Base-by-base conservation (phyloP, 1,140 invertebrate species). In the Drosophila funebris region DNA sequence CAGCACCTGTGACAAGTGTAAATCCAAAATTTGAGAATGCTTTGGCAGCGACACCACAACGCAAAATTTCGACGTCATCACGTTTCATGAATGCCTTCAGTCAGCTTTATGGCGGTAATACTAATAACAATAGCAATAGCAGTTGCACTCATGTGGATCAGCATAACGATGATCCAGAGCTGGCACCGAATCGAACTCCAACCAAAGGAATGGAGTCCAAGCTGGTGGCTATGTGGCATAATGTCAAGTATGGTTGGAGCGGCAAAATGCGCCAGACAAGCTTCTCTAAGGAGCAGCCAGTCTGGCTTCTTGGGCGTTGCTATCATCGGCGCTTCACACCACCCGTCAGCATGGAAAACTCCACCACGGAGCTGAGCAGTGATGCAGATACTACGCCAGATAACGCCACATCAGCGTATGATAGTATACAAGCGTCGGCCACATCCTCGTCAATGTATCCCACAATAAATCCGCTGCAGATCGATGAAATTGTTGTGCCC, bases 221-320 rank as follows among this genome's bases (percentile, higher is more conserved):
- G 70, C 90, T 97, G 39, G 91, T 96, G 76, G 96, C 96, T 41
- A 95, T 97, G 94, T 97, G 96, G 96, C 97, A 97, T 91, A 97
- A 97, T 92, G 94, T 97, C 48, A 97, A 97, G 94, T 97, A 97
- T 92, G 96, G 96, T 94, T 96, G 95, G 95, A 95, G 94, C 29
- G 93, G 95, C 11, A 97, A 97, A 92, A 93, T 96, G 70, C 96
- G 96, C 79, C 68, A 76, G 36, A 96, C 96, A 0, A 96, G 94
- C 82, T 97, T 97, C 90, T 96, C 95, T 0, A 96, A 96, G 93
- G 96, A 97, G 93, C 96, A 96, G 82, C 96, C 96, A 1, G 96
- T 97, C 3, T 97, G 96, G 94, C 84, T 98, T 1, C 89, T 97
- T 13, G 97, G 97, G 1, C 93, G 94, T 39, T 96, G 96, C 89